Evolutionary conservation across 2,888 invertebrate genomes (phyloP).

Genomic region (Pseudococcus viburni): DNA sequence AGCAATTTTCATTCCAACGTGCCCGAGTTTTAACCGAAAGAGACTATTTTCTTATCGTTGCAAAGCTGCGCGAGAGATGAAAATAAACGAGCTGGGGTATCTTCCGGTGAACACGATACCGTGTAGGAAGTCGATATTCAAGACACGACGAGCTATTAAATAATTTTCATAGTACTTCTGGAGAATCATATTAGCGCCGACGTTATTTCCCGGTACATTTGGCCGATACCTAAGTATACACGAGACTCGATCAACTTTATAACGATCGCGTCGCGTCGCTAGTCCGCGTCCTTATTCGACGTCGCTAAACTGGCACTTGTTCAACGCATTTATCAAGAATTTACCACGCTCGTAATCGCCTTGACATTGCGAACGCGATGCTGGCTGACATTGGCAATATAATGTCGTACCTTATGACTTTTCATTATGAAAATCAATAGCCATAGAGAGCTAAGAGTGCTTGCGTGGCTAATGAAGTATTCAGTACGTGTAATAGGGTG

Average conservation of each 20-base stretch:
- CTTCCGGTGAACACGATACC: neutral
- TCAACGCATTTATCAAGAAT: slow-evolving; percentile 21
- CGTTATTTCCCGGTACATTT: slow-evolving; percentile 37
- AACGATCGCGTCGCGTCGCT: neutral
- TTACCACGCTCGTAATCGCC: slow-evolving; percentile 39
- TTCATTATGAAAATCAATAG: slow-evolving; percentile 39
- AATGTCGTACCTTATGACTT: neutral
- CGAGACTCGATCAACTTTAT: neutral
- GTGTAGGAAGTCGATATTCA: slow-evolving; percentile 20
- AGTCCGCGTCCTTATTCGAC: neutral
- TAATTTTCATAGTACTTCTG: slow-evolving; percentile 20
- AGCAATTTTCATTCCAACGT: neutral
- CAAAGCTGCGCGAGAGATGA: slow-evolving; percentile 13
- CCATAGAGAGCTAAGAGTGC: neutral
- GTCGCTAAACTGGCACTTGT: slow-evolving; percentile 1
- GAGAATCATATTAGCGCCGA: slow-evolving; percentile 16
- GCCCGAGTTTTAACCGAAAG: neutral
- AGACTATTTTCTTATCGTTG: slow-evolving; percentile 34
- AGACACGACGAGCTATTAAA: slow-evolving; percentile 14
- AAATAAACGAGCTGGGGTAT: neutral
- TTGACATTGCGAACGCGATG: slow-evolving; percentile 49
- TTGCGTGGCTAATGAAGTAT: neutral
- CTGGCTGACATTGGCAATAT: slow-evolving; percentile 25
- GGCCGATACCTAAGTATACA: neutral
- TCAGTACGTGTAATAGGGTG: neutral